Evolutionary conservation across 2,113 vertebrate species (phyloP).

Genomic region (Lycaon pictus): DNA sequence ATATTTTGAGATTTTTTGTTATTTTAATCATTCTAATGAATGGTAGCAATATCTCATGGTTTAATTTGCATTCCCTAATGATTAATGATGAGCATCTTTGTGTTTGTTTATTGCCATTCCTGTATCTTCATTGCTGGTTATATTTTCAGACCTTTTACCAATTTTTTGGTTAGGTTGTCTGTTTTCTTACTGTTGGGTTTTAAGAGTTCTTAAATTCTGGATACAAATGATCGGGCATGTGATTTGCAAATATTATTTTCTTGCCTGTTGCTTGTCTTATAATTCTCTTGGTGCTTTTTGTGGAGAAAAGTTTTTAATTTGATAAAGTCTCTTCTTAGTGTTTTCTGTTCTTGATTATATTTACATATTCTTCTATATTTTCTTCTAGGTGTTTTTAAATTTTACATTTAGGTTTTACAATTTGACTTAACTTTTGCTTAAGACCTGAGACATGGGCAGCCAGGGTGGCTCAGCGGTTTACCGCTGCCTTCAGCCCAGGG

Average conservation of each 20-base stretch:
- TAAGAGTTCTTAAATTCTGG: neutral
- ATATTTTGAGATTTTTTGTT: neutral
- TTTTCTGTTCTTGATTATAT: neutral
- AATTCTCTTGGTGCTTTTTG: neutral
- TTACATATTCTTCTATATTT: neutral
- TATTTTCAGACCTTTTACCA: neutral
- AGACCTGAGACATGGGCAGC: neutral
- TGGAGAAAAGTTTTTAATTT: neutral
- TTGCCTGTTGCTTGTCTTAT: neutral
- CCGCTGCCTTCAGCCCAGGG: too few species aligned
- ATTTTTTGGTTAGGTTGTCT: neutral
- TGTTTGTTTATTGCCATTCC: neutral
- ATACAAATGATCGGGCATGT: neutral
- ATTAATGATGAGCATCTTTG: neutral
- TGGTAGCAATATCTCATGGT: neutral
- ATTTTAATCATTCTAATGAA: neutral
- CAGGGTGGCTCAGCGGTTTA: too few species aligned
- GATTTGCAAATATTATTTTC: neutral
- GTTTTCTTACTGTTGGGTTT: neutral
- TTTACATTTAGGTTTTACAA: neutral
- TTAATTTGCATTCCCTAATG: neutral
- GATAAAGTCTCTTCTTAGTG: neutral
- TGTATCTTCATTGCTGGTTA: neutral
- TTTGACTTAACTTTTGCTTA: constrained; percentile 12
- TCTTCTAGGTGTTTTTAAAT: neutral